Conservation (phyloP, 2,888 invertebrate species). For the Volucella inflata region DNA sequence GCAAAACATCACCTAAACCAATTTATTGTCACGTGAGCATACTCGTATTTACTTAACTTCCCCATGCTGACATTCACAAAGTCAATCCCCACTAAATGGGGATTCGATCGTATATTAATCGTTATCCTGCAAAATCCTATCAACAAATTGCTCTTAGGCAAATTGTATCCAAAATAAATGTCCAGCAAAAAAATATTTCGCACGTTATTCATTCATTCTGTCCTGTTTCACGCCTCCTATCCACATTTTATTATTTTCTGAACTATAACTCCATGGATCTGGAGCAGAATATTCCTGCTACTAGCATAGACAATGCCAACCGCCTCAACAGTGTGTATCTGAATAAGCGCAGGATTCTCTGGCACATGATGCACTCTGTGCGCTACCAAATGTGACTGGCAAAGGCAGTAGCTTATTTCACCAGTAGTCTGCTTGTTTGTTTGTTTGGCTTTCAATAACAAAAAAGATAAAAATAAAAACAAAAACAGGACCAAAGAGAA, state of each 20-base stretch:
- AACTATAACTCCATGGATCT: conserved; percentile 22
- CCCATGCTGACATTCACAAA: neutral
- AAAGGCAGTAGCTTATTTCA: conserved; percentile 27
- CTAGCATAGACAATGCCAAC: neutral
- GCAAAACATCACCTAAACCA: too few relatives aligned
- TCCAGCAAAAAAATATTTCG: conserved; percentile 22
- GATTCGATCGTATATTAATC: conserved; percentile 16
- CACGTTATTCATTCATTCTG: conserved; percentile 48
- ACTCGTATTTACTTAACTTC: too few relatives aligned
- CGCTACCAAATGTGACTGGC: conserved; percentile 26
- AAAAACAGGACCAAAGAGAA: conserved; percentile 1
- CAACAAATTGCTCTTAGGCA: conserved; percentile 54
- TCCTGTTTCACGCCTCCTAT: conserved; percentile 14
- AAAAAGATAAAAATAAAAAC: conserved; percentile 25
- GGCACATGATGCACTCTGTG: conserved; percentile 34
- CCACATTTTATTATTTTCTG: conserved; percentile 29
- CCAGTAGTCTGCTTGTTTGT: neutral
- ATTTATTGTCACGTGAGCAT: too few relatives aligned
- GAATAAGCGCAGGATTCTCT: conserved; percentile 22
- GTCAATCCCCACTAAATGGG: neutral
- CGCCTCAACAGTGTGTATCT: conserved; percentile 3
- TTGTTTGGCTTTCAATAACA: conserved; percentile 49
- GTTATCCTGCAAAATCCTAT: conserved; percentile 26
- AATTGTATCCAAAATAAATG: conserved; percentile 33
- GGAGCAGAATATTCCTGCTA: conserved; percentile 10